A percentile compares a stretch with the other conserved stretches of the same genome.
phyloP scores from a whole-genome alignment of 2,113 vertebrate genomes.

The Rynchops niger region DNA sequence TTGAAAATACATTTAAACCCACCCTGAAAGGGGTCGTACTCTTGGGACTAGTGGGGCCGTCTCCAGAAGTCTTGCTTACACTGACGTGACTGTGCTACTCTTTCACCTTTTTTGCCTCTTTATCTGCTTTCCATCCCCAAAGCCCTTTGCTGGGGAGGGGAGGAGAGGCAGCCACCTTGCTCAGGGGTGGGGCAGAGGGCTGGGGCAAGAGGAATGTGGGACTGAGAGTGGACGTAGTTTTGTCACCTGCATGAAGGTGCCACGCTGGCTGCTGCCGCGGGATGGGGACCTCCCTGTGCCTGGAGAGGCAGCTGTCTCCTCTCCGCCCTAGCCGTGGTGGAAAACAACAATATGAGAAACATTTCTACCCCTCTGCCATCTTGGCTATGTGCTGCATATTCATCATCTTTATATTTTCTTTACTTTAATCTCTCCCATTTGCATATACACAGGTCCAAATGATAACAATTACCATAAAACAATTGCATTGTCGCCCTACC shows the following conservation, averaged over 20 bases:
- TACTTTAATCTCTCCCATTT: conserved; percentile 64
- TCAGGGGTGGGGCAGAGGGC: neutral
- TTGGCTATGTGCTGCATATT: conserved; percentile 1
- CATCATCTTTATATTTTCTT: conserved; percentile 55
- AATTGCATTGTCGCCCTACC: conserved; percentile 54
- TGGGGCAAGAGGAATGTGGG: fast-evolving
- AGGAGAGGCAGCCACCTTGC: neutral
- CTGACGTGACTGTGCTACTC: neutral
- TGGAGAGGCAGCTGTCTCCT: neutral
- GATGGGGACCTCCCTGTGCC: neutral
- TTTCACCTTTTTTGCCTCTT: neutral
- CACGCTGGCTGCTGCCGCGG: fast-evolving
- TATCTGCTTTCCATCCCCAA: neutral
- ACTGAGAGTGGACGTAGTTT: fast-evolving
- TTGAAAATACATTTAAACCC: neutral
- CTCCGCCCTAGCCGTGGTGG: fast-evolving
- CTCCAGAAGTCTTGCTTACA: neutral
- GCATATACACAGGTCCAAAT: conserved; percentile 54
- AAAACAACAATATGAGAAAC: neutral
- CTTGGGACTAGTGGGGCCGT: neutral
- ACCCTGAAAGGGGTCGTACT: neutral
- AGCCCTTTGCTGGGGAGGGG: neutral
- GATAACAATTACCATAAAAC: conserved; percentile 74
- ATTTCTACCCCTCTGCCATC: conserved; percentile 10
- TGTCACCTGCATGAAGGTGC: neutral